phyloP scores from a whole-genome alignment of 2,797 vertebrate genomes.

The Labroides dimidiatus region DNA sequence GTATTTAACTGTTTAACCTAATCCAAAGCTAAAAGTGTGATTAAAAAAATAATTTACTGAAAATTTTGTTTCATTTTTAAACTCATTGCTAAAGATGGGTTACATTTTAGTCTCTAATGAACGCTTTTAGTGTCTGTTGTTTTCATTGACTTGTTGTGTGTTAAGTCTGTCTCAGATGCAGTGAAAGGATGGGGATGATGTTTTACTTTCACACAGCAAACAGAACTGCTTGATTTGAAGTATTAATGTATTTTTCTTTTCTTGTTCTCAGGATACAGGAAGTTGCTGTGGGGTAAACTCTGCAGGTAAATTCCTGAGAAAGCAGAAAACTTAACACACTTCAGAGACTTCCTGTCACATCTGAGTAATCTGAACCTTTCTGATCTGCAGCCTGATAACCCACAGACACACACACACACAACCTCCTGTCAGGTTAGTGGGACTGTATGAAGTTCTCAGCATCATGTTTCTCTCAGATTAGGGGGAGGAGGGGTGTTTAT shows the following conservation, averaged over 20 bases:
- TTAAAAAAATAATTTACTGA: too few species aligned
- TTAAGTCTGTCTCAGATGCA: neutral
- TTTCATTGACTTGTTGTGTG: too few species aligned
- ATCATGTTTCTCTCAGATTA: too few species aligned
- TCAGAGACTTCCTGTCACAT: constrained; percentile 10
- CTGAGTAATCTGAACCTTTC: neutral
- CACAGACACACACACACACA: constrained; percentile 2
- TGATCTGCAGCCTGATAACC: constrained; percentile 11
- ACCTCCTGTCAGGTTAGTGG: rapidly evolving
- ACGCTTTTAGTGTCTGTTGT: too few species aligned
- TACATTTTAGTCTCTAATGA: too few species aligned
- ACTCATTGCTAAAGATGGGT: too few species aligned
- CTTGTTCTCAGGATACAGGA: neutral
- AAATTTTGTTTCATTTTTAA: too few species aligned
- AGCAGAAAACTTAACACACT: neutral
- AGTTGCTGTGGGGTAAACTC: neutral
- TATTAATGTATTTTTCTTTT: neutral
- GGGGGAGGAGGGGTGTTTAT: too few species aligned
- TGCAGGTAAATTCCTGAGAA: neutral
- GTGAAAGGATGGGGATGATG: neutral
- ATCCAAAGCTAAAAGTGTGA: too few species aligned
- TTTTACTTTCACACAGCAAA: neutral
- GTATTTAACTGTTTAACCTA: too few species aligned
- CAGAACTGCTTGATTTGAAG: too few species aligned
- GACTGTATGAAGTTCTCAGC: neutral